These are phyloP conservation scores for Belgica antarctica DNA, from an alignment of 2,888 invertebrate species.

Conservation along the genomic window DNA sequence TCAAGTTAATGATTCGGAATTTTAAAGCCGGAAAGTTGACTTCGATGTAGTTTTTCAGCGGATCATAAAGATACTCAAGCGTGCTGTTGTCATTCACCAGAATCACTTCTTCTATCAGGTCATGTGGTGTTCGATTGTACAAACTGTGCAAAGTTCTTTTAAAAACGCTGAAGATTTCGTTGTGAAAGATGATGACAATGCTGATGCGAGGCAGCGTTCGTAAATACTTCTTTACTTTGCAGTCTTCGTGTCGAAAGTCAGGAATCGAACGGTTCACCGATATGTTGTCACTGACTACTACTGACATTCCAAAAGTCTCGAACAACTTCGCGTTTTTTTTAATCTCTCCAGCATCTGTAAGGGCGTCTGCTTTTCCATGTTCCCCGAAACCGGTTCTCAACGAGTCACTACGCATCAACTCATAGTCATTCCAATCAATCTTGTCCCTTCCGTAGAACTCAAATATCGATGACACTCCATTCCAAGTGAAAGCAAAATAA, in stretches of 20 bases:
- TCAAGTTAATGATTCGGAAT: slow-evolving; percentile 9
- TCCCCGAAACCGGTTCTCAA: slow-evolving; percentile 66
- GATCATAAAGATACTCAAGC: neutral
- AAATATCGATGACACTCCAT: neutral
- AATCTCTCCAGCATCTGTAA: slow-evolving; percentile 54
- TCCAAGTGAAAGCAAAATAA: neutral
- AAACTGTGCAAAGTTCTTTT: slow-evolving; percentile 16
- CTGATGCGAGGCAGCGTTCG: neutral
- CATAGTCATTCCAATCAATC: slow-evolving; percentile 34
- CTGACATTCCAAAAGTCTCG: slow-evolving; percentile 9
- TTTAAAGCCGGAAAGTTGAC: neutral
- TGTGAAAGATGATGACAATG: slow-evolving; percentile 30
- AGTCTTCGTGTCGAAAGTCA: slow-evolving; percentile 7
- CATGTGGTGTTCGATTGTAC: slow-evolving; percentile 30
- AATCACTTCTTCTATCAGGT: slow-evolving; percentile 35
- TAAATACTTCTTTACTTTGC: neutral
- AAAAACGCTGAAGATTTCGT: slow-evolving; percentile 14
- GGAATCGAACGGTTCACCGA: slow-evolving; percentile 34
- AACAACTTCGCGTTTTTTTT: neutral
- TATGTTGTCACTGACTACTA: slow-evolving; percentile 35
- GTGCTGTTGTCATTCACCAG: slow-evolving; percentile 34
- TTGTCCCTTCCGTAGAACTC: no score
- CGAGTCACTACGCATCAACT: neutral
- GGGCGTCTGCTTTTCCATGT: slow-evolving; percentile 57
- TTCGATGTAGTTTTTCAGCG: neutral